Evolutionary conservation across 1,140 invertebrate species (phyloP), one percentile per base, ranked within the genome.

Genomic region (Drosophila miranda): DNA sequence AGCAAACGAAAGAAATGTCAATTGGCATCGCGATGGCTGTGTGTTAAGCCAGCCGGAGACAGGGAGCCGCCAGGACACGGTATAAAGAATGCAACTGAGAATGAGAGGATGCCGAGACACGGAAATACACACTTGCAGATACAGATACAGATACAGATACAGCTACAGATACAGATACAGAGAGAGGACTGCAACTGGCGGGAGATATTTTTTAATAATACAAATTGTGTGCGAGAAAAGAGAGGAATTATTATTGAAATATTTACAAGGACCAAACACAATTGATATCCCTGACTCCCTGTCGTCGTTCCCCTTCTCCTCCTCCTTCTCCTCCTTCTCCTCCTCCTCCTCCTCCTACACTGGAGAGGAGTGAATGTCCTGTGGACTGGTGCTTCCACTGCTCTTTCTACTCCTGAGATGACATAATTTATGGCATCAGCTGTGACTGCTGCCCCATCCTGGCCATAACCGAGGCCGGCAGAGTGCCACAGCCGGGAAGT

Each of bases 401-500:
- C 34, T 13, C 5, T 5, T 4, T 11, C 9, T 38, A 11, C 3
- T 30, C 21, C 70, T 34, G 59, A 57, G 69, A 73, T 80, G 71
- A 62, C 77, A 80, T 81, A 73, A 67, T 81, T 81, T 73, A 81
- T 81, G 71, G 69, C 67, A 60, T 46, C 66, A 52, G 46, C 52
- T 28, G 53, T 11, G 34, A 38, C 34, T 38, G 34, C 34, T 11
- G 34, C 34, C 11, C 34, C 34, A 38, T 11, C 11, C 34, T 38
- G 34, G 34, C 34, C 34, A 38, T 38, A 38, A 5, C 34, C 34
- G 34, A 13, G 34, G 34, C 34, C 28, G 14, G 57, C 34, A 11
- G 30, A 34, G 9, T 3, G 34, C 9, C 34, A 13, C 34, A 13
- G 34, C 34, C 9, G 13, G 34, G 28, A 23, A 67, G 61, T 46